Evolutionary conservation across 2,888 invertebrate genomes (phyloP), one percentile per base, ranked within the genome.

Genomic region (Noctua comes): DNA sequence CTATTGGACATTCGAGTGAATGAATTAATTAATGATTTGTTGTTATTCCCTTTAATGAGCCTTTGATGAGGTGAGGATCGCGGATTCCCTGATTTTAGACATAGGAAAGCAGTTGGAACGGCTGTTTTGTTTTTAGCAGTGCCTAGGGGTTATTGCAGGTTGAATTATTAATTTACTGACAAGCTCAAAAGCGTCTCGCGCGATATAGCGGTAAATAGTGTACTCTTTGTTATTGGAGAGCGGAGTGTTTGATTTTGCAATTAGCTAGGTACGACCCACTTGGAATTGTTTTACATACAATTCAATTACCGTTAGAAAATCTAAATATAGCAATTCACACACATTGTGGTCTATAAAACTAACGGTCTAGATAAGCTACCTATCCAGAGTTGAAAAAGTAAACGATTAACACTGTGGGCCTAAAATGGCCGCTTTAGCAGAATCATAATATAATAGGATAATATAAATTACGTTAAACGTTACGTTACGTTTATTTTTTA

Each of bases 211-310:
- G 59, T 69, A 59, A 79, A 51, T 40, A 76, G 18, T 71, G 11
- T 16, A 13, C 2, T 16, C 16, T 31, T 11, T 51, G 59, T 24
- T 77, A 48, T 68, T 66, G 13, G 24, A 36, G 2, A 48, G 40
- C 36, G 27, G 1, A 48, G 11, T n/a, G 40, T 77, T 69, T 62
- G 36, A 46, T 46, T 77, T 46, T 77, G 27, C 36, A 57, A n/a
- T 48, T 48, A 68, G 57, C 48, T 48, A n/a, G n/a, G n/a, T n/a
- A 59, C 18, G 46, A 16, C 66, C 27, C 16, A 27, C 46, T 77
- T 68, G 18, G n/a, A 27, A 68, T 57, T 40, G 57, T 48, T 48
- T 68, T 1, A 21, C 10, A n/a, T 16, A 4, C 4, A 48, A 43
- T 68, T 40, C 31, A 59, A 31, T 2, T 21, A 59, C 48, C 79